Evolutionary conservation across 2,113 vertebrate genomes (phyloP).

Genomic region (Thunnus thynnus): DNA sequence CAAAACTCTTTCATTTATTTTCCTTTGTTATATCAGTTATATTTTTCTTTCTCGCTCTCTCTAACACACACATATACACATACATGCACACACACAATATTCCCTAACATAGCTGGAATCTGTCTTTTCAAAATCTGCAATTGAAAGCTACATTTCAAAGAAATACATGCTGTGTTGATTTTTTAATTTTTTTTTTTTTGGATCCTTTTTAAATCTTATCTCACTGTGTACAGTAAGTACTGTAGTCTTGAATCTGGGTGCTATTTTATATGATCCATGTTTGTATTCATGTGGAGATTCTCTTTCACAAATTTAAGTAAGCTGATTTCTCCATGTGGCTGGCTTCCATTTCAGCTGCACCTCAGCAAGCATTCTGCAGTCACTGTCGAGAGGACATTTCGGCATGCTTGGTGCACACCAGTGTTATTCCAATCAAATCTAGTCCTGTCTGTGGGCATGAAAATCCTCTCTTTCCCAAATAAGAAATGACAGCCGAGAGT

Average conservation of each 20-base stretch:
- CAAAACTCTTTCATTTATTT: neutral
- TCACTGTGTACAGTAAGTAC: no score
- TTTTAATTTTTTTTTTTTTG: no score
- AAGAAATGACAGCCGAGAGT: constrained; percentile 77
- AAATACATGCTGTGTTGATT: neutral
- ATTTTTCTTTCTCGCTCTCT: neutral
- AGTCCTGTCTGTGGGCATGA: constrained; percentile 73
- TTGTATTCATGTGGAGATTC: neutral
- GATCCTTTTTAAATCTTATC: no score
- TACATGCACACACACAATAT: neutral
- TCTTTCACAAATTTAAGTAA: neutral
- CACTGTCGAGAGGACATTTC: constrained; percentile 50
- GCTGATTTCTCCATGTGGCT: neutral
- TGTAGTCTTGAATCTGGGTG: neutral
- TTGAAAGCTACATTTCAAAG: neutral
- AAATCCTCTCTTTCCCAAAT: constrained; percentile 65
- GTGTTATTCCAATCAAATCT: constrained; percentile 77
- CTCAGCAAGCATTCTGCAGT: constrained; percentile 19
- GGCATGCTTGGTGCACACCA: constrained; percentile 48
- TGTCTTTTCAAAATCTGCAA: neutral
- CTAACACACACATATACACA: neutral
- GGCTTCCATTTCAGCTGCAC: constrained; percentile 36
- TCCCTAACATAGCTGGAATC: neutral
- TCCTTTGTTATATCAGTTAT: neutral
- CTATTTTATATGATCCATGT: neutral